phyloP scores from a whole-genome alignment of 2,888 invertebrate genomes.

The Hirtodrosophila cameraria region DNA sequence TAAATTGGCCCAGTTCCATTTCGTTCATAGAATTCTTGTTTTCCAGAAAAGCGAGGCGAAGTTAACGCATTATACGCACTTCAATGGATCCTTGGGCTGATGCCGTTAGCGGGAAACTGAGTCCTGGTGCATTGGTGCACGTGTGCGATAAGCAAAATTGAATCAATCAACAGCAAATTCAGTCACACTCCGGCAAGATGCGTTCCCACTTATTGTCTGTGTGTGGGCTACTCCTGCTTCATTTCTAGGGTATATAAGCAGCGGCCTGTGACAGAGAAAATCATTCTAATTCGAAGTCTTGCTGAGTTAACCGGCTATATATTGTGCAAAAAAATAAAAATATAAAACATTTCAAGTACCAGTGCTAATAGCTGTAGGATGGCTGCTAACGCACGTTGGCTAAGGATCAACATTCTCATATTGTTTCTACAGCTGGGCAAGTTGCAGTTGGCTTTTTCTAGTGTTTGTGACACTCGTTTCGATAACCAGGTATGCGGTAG shows the following conservation, averaged over 20 bases:
- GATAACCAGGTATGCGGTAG: conserved; percentile 29
- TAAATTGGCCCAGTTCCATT: conserved; percentile 26
- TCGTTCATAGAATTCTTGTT: conserved; percentile 66
- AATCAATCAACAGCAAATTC: conserved; percentile 74
- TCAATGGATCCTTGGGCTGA: too few species aligned
- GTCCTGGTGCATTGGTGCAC: conserved; percentile 70
- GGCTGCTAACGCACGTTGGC: conserved; percentile 46
- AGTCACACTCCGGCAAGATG: conserved; percentile 27
- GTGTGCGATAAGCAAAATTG: conserved; percentile 77
- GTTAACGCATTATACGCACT: conserved; percentile 37
- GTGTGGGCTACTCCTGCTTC: conserved; percentile 25
- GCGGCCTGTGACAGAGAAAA: neutral
- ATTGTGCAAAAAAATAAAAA: too few species aligned
- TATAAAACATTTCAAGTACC: neutral
- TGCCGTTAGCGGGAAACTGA: conserved; percentile 10
- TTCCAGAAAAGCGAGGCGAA: neutral
- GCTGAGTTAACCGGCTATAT: conserved; percentile 21
- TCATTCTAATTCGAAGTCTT: conserved; percentile 50
- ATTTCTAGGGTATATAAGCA: conserved; percentile 34
- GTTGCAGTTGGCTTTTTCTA: conserved; percentile 3
- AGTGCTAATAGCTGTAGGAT: conserved; percentile 16
- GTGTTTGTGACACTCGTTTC: neutral
- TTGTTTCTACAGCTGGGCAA: conserved; percentile 38
- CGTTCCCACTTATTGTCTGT: conserved; percentile 4
- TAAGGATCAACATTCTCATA: conserved; percentile 45